Evolutionary conservation across 2,797 vertebrate genomes (phyloP), one percentile per base, ranked within the genome.

Genomic region (Oreortyx pictus): DNA sequence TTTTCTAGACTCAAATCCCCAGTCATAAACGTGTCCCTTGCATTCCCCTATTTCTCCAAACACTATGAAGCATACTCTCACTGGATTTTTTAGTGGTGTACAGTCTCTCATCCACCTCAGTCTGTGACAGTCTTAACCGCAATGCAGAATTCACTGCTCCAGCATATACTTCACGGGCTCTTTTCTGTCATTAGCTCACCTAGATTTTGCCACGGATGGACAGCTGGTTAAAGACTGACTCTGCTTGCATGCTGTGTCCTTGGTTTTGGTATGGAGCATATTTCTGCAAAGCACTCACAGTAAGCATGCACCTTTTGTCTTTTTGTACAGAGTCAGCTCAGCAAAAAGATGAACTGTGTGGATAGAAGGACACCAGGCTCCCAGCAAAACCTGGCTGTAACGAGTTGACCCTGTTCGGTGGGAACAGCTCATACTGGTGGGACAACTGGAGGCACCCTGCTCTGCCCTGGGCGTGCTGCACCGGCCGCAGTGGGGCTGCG

Each of bases 151-250:
- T 70, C 9, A 19, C 31, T 54, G 56, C 37, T 33, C 37, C 44
- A 35, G 35, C n/a, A 7, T 3, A 35, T 19, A 15, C 14, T n/a
- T 46, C 17, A 39, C 0, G 2, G 43, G 8, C 20, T 66, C 3
- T 11, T 37, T 64, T 33, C 47, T 41, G 4, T 66, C 75, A 6
- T 33, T 23, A 59, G 9, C 16, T 75, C 56, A 37, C 39, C 25
- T n/a, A 24, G 37, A 41, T 59, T 62, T 72, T 86, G 56, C 66
- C 2, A 1, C 14, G 43, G 66, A 23, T 50, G 43, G 80, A 9
- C 67, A 76, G 9, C 39, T 67, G 43, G 23, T 52, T 78, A 39
- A 68, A 60, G 1, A 22, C 49, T 41, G 71, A 23, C 71, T 90
- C 47, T 60, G 33, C 17, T 5, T 7, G 18, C 10, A n/a, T 66